Conservation (phyloP, 2,113 vertebrate species). For the Eurystomus gularis region DNA sequence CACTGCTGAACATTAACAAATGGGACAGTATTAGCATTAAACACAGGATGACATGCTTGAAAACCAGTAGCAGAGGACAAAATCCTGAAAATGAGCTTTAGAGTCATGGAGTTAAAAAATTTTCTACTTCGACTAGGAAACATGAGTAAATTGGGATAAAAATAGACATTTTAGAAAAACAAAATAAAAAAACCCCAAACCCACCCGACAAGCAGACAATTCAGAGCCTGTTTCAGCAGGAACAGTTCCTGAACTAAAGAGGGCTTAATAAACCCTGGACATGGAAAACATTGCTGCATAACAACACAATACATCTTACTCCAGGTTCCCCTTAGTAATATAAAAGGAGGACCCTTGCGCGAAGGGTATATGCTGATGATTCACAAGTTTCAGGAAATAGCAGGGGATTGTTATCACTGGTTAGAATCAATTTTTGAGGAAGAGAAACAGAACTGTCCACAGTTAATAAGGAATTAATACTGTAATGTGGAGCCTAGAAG, state of each 20-base stretch:
- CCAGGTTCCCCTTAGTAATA: neutral
- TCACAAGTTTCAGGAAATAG: neutral
- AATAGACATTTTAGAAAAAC: neutral
- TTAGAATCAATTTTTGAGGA: neutral
- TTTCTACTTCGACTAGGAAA: neutral
- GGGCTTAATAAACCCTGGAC: neutral
- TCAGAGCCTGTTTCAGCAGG: neutral
- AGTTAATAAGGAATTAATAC: neutral
- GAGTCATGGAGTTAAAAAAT: neutral
- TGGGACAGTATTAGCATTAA: neutral
- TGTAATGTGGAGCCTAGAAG: neutral
- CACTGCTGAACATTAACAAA: neutral
- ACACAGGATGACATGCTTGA: neutral
- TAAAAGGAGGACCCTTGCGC: neutral
- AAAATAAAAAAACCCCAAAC: neutral
- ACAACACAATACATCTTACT: neutral
- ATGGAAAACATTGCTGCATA: neutral
- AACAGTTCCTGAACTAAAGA: neutral
- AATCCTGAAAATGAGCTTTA: neutral
- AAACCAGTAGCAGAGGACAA: neutral
- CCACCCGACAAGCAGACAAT: neutral
- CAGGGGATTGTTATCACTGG: neutral
- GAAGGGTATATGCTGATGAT: neutral
- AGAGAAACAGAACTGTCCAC: neutral
- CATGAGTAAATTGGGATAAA: neutral